Evolutionary conservation across 30 jellyfish, hydroid and myxozoan species (phyloP), one percentile per base, ranked within the genome.

Genomic region (Haliclystus octoradiatus): DNA sequence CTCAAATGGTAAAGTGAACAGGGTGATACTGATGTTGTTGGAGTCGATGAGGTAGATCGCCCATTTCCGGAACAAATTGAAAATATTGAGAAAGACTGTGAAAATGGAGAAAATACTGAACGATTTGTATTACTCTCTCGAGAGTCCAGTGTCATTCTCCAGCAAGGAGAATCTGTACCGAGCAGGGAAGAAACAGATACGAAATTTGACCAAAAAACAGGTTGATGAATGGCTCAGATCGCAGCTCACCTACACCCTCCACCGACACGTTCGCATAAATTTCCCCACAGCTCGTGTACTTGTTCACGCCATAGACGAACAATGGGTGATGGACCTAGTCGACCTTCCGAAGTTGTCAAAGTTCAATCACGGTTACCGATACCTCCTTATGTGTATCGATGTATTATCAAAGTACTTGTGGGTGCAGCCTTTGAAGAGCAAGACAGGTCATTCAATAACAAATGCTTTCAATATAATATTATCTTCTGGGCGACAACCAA

Each of bases 241-340:
- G 24, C 31, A 62, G 15, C 53, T 68, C 14, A 70, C 83, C 30
- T 76, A 65, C 53, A 31, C 69, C 0, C 29, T 76, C 4, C 89
- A 67, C 33, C 52, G 75, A 34, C 89, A 81, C 26, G 67, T 63
- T 49, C 31, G 82, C 34, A 76, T 28, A 67, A 50, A 49, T 47
- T 65, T 49, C 50, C 32, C 19, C 12, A 73, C 77, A 1, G 73
- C 46, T 31, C 49, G 81, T 23, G 76, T 75, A 52, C 23, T 49
- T 27, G 74, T 66, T 1, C 49, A 66, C 51, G 28, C 33, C 35
- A 75, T 75, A 3, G 82, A 75, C 67, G 50, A 66, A 33, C 71
- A 33, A 1, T 65, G 77, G 77, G 73, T 65, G 67, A 23, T 49
- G 31, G 81, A 76, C 34, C 67, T 76, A 9, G 67, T 34, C 4